Percentiles rank a stretch among this genome's conserved stretches.
Conservation (phyloP, 2,888 invertebrate species). For the Dioctria linearis region DNA sequence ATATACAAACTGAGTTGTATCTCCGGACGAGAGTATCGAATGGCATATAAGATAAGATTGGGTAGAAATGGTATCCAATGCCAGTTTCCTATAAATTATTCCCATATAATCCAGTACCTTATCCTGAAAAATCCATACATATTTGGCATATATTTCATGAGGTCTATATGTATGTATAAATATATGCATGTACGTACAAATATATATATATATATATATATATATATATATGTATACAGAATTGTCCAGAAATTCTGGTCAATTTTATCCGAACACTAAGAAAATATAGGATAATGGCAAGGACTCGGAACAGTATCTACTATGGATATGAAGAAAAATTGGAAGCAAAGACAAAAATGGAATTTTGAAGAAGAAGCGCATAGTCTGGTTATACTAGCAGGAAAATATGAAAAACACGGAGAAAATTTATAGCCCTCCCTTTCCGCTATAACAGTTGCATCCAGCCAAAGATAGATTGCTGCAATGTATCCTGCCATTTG, state of each 20-base stretch:
- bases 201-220: constrained; percentile 1
- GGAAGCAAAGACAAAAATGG: constrained; percentile 39
- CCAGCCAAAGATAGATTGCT: constrained; percentile 37
- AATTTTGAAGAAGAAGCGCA: constrained; percentile 20
- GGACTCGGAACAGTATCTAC: constrained; percentile 8
- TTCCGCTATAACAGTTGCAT: constrained; percentile 32
- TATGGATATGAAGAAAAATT: constrained; percentile 35
- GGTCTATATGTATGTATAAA: constrained; percentile 14
- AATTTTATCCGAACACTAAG: not conserved
- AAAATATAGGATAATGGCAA: constrained; percentile 9
- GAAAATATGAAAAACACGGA: constrained; percentile 53
- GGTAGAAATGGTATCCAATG: constrained; percentile 16
- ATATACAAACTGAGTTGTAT: too few species aligned
- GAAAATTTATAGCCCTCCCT: constrained; percentile 54
- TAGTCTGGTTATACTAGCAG: constrained; percentile 15
- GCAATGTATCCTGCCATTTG: constrained; percentile 42
- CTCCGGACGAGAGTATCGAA: not conserved
- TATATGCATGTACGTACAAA: not conserved
- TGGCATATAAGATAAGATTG: constrained; percentile 14
- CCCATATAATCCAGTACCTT: constrained; percentile 53
- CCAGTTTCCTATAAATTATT: constrained; percentile 54
- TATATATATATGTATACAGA: not conserved
- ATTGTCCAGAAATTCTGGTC: constrained; percentile 21
- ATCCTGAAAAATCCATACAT: constrained; percentile 48
- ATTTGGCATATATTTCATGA: constrained; percentile 54